Conservation (phyloP, 2,797 vertebrate genomes). For the Bovichtus diacanthus region DNA sequence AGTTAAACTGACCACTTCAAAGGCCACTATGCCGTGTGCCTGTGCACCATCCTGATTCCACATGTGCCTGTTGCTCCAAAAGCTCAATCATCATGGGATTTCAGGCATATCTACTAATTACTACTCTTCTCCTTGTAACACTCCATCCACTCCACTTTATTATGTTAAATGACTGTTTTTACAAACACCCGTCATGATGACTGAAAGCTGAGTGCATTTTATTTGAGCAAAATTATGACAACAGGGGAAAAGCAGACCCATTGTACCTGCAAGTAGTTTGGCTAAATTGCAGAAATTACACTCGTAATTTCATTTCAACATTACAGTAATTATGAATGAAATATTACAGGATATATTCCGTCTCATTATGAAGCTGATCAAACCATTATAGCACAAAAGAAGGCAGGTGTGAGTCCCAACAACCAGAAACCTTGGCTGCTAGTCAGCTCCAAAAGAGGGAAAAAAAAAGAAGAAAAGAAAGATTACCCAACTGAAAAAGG, state of each 20-base stretch:
- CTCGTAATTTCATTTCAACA: conserved; percentile 36
- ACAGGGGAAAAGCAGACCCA: conserved; percentile 6
- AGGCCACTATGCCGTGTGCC: conserved; percentile 47
- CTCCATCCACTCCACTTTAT: conserved; percentile 39
- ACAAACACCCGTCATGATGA: conserved; percentile 39
- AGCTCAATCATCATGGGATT: conserved; percentile 60
- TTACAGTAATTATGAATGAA: conserved; percentile 47
- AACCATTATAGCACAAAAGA: conserved; percentile 9
- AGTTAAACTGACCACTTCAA: conserved; percentile 79
- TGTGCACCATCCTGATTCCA: conserved; percentile 57
- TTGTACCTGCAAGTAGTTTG: conserved; percentile 29
- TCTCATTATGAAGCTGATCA: conserved; percentile 35
- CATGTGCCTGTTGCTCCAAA: conserved; percentile 63
- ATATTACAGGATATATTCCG: conserved; percentile 30
- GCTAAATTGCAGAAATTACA: conserved; percentile 45
- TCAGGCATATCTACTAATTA: conserved; percentile 66
- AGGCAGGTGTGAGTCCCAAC: conserved; percentile 19
- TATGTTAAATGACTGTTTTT: conserved; percentile 64
- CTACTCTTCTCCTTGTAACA: conserved; percentile 48
- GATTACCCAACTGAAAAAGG: not conserved
- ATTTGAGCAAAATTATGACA: conserved; percentile 35
- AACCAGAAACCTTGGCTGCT: conserved; percentile 16
- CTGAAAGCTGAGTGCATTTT: conserved; percentile 27
- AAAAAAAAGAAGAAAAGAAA: not conserved
- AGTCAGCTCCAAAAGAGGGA: not conserved